A percentile compares a stretch with the other conserved stretches of the same genome.
Evolutionary conservation across 2,113 vertebrate genomes (phyloP).

Genomic region (Bucco capensis): DNA sequence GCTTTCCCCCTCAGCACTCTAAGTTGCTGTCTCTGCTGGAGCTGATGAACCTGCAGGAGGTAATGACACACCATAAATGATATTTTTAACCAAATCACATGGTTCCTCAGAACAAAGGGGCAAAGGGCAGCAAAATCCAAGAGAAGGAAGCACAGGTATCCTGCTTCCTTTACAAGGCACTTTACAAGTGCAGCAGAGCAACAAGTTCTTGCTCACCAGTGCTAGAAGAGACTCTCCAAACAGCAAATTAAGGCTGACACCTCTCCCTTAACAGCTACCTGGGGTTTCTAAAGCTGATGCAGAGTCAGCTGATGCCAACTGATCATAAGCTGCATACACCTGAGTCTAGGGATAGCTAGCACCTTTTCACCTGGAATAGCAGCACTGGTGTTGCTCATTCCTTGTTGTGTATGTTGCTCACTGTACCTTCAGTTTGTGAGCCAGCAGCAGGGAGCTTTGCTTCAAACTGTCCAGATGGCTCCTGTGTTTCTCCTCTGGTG

Average conservation of each 20-base stretch:
- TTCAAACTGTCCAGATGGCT: not conserved
- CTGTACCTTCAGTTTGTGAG: constrained; percentile 57
- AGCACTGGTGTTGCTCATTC: not conserved
- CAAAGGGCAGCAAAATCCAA: not conserved
- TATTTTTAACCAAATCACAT: not conserved
- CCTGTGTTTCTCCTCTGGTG: not conserved
- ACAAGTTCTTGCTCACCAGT: rapidly evolving
- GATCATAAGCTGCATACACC: not conserved
- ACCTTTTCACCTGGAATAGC: not conserved
- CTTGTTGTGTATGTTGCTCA: not conserved
- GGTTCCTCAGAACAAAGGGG: not conserved
- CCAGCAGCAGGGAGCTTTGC: constrained; percentile 11
- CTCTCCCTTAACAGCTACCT: not conserved
- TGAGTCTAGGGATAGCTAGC: not conserved
- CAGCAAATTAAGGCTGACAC: rapidly evolving
- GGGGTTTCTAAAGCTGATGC: not conserved
- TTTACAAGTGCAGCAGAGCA: not conserved
- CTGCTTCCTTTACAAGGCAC: not conserved
- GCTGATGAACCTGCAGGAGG: not conserved
- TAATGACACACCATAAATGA: rapidly evolving
- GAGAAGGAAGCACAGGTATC: not conserved
- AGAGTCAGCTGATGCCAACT: not conserved
- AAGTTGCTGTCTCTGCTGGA: constrained; percentile 32
- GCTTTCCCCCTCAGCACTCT: constrained; percentile 19
- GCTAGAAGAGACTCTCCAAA: rapidly evolving